Evolutionary conservation across 2,797 vertebrate genomes (phyloP).

Genomic region (Austrolebias charrua): DNA sequence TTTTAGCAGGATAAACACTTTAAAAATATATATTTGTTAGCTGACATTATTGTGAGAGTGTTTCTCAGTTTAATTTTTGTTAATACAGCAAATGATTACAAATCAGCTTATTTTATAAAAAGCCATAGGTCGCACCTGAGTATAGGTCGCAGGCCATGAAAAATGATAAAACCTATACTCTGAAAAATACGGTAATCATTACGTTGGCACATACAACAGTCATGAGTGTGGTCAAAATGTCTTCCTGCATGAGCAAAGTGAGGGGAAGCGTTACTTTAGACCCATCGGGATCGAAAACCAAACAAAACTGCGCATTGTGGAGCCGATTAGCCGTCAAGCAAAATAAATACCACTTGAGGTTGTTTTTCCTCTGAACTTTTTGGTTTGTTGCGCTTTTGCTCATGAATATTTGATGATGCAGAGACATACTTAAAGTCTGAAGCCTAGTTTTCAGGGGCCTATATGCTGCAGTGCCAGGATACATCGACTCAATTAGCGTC

Average conservation of each 20-base stretch:
- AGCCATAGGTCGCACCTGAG: too few relatives aligned
- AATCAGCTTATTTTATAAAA: too few relatives aligned
- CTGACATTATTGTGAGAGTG: too few relatives aligned
- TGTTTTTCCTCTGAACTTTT: background rate
- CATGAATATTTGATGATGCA: slow-evolving; percentile 28
- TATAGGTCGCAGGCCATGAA: too few relatives aligned
- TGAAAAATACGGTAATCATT: too few relatives aligned
- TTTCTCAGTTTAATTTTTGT: too few relatives aligned
- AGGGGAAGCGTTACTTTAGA: background rate
- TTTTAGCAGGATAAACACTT: too few relatives aligned
- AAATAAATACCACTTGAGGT: slow-evolving; percentile 2
- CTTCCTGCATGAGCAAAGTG: background rate
- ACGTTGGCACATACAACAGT: too few relatives aligned
- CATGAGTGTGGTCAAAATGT: background rate
- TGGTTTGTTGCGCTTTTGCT: slow-evolving; percentile 14
- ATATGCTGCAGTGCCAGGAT: slow-evolving; percentile 10
- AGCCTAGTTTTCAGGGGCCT: slow-evolving; percentile 14
- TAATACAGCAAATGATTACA: too few relatives aligned
- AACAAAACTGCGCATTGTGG: too few relatives aligned
- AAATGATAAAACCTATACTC: too few relatives aligned
- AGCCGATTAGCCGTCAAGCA: background rate
- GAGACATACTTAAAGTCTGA: slow-evolving; percentile 18
- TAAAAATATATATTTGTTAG: too few relatives aligned
- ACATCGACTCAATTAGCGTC: slow-evolving; percentile 22
- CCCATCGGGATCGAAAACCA: background rate